These are phyloP conservation scores for Cephalopholis sonnerati DNA, from an alignment of 2,113 vertebrate species.

Conservation along the genomic window DNA sequence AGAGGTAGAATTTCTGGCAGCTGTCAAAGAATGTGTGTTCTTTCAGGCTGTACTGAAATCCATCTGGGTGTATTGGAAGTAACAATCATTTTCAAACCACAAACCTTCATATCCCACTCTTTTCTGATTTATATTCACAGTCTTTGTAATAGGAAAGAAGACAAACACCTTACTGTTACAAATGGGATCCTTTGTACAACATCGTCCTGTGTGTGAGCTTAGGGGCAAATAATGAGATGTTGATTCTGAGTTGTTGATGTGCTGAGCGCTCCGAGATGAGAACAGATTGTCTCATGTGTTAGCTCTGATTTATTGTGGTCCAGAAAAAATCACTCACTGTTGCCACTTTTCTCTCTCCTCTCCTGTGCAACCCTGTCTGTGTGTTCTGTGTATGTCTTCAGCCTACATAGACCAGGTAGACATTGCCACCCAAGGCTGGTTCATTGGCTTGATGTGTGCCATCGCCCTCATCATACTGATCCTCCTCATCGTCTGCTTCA, in stretches of 20 bases:
- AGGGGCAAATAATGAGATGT: not conserved
- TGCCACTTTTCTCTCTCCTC: constrained; percentile 16
- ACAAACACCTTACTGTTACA: not conserved
- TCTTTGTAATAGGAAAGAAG: constrained; percentile 14
- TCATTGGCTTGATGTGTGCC: constrained; percentile 99
- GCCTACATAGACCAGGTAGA: constrained; percentile 95
- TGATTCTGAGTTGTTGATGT: constrained; percentile 19
- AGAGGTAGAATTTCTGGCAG: not conserved
- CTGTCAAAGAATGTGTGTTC: not conserved
- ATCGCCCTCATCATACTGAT: constrained; percentile 97
- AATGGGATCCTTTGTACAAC: not conserved
- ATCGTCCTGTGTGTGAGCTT: not conserved
- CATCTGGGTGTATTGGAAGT: not conserved
- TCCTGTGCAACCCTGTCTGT: constrained; percentile 17
- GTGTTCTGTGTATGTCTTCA: constrained; percentile 69
- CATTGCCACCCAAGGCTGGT: constrained; percentile 99
- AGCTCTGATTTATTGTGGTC: not conserved
- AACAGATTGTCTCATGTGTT: constrained; percentile 4
- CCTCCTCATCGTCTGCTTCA: constrained; percentile 98
- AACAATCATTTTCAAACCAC: not conserved
- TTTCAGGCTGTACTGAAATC: not conserved
- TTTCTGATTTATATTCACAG: not conserved
- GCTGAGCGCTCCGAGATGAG: not conserved
- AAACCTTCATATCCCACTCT: not conserved
- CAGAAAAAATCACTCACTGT: constrained; percentile 23